Evolutionary conservation across 35 echinoderm and acorn worm species (phyloP).

Genomic region (Stichopus chloronotus): DNA sequence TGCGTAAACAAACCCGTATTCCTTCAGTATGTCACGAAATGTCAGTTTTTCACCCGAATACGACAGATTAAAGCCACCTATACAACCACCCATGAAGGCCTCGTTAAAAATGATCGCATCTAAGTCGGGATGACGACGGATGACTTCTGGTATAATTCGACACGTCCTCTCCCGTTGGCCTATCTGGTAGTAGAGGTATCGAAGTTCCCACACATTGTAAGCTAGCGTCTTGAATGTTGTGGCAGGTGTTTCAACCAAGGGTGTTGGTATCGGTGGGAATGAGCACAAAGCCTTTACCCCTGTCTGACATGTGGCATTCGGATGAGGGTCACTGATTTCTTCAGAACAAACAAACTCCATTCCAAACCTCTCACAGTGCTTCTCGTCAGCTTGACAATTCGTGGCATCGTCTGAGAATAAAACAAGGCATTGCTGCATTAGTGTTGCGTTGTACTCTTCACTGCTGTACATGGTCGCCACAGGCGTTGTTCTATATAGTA

Average conservation of each 20-base stretch:
- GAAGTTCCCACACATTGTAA: conserved; percentile 78
- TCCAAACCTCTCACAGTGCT: conserved; percentile 66
- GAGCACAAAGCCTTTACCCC: conserved; percentile 64
- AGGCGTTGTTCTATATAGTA: not conserved
- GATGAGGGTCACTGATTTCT: conserved; percentile 53
- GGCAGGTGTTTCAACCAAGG: conserved; percentile 37
- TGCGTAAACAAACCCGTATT: conserved; percentile 73
- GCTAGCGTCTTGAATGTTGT: conserved; percentile 36
- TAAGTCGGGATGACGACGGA: conserved; percentile 36
- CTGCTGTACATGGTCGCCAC: not conserved
- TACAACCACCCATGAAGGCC: conserved; percentile 67
- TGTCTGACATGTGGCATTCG: conserved; percentile 57
- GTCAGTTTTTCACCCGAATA: conserved; percentile 62
- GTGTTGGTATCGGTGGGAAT: conserved; percentile 39
- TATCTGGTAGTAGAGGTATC: conserved; percentile 70
- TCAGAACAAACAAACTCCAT: conserved; percentile 74
- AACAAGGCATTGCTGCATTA: not conserved
- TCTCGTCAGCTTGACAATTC: conserved; percentile 50
- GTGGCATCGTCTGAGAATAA: conserved; percentile 44
- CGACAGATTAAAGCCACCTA: conserved; percentile 48
- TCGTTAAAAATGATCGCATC: conserved; percentile 69
- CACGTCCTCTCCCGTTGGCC: conserved; percentile 59
- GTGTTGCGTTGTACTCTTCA: not conserved
- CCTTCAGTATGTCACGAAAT: conserved; percentile 68
- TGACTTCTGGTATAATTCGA: conserved; percentile 47